Evolutionary conservation across 2,797 vertebrate genomes (phyloP), one percentile per base, ranked within the genome.

Genomic region (Gobionotothen gibberifrons): DNA sequence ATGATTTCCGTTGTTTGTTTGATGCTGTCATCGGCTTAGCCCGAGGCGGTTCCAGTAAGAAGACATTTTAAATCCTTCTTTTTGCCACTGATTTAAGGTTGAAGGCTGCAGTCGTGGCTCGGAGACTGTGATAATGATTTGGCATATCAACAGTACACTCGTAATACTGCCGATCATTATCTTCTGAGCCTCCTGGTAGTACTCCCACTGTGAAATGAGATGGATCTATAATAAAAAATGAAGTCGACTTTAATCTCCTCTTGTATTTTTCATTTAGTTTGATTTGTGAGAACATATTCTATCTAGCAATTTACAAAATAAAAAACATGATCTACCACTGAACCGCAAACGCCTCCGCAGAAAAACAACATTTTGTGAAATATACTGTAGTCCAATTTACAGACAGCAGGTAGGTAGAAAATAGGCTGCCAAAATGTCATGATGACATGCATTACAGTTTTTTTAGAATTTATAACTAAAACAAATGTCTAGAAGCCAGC

Each of bases 1-100:
- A 69, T 72, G 42, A 79, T 83, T 73, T 86, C 49, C 19, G 21
- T 68, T 73, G 73, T 82, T 74, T 85, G 69, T 77, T 79, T 79
- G 75, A 80, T 77, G 76, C 60, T 79, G 79, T 84, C 81, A 67
- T 72, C 66, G 26, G 64, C 69, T 72, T 64, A 69, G 76, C 82
- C 72, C 14, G 22, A 72, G 81, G 79, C 82, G 59, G 53, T 65
- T 82, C 72, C 71, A 51, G 53, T 61, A 53, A 55, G 49, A 42
- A 69, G 54, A 64, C 55, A 52, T 64, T 86, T 80, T 68, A 74
- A 82, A 81, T 78, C 76, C 46, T 73, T n/a, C 72, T 36, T 36
- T 36, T 53, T 63, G 43, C 51, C 60, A 39, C 73, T 32, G 61
- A 72, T 85, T 78, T 75, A 62, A 75, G 59, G 29, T 42, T 76